Evolutionary conservation across 2,888 invertebrate genomes (phyloP).

Genomic region (Oligia fasciuncula): DNA sequence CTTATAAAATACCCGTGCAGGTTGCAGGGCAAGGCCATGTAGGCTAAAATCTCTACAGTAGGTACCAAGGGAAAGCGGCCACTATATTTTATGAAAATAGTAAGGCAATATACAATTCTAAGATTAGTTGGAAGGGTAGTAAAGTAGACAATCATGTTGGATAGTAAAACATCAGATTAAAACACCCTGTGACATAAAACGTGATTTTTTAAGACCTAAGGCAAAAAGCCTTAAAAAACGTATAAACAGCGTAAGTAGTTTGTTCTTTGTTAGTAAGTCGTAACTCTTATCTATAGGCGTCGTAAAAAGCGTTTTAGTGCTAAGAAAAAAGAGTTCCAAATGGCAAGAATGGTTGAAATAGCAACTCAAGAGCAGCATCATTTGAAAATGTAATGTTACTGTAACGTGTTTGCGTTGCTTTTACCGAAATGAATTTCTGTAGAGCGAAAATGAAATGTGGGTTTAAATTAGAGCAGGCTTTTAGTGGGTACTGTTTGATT

Average conservation of each 20-base stretch:
- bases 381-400: conserved; percentile 34
- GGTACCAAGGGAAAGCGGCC: neutral
- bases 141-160: neutral
- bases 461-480: conserved; percentile 32
- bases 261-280: conserved; percentile 45
- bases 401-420: conserved; percentile 46
- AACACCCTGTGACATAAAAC: conserved; percentile 15
- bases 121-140: neutral
- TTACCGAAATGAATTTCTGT: conserved; percentile 1
- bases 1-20: too few species aligned
- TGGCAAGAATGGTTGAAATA: conserved; percentile 14
- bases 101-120: neutral
- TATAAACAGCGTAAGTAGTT: conserved; percentile 33
- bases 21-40: too few species aligned
- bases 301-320: conserved; percentile 50
- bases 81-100: neutral
- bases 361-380: neutral
- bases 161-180: neutral
- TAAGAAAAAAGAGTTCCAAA: conserved; percentile 49
- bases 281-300: conserved; percentile 48
- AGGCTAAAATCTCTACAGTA: too few species aligned
- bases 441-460: conserved; percentile 23
- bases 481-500: conserved; percentile 35
- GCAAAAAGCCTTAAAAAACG: conserved; percentile 20
- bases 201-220: conserved; percentile 10